Base-by-base conservation (phyloP, 2,797 vertebrate genomes). In the Pseudomugil tenellus region DNA sequence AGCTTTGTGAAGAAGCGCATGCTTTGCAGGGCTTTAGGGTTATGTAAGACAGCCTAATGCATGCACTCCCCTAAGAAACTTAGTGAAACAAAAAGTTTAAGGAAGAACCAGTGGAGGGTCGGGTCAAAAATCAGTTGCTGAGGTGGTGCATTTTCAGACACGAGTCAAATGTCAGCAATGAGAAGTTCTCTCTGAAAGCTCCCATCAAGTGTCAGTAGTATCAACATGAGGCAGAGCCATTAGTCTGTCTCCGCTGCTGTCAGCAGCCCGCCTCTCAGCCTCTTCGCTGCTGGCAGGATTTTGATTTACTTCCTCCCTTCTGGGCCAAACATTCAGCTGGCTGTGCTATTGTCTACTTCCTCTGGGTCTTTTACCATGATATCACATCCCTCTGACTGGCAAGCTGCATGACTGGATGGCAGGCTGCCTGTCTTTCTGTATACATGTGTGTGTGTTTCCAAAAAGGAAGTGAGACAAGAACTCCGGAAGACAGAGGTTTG, bases 291-390 rank as follows among this genome's bases (percentile, higher is more conserved):
- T 84, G 84, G 53, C 84, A 72, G 70, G 67, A 75, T 76, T 88
- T 78, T 55, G 72, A 82, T 82, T 85, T 76, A 25, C 59, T 76
- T 79, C 78, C 84, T 81, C 70, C 72, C 71, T 66, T 65, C 59
- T 73, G 78, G 71, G 80, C 80, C 58, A 13, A 74, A 63, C 77
- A 64, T 84, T 87, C 76, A 37, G 19, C 82, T 80, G 82, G 82
- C 84, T 81, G 67, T 58, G 77, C 86, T 73, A 74, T 86, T 81
- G 87, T 87, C 78, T 76, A 54, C 81, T 83, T 90, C 87, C 85
- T 80, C 63, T 73, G 72, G 69, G 76, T 73, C 69, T 71, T 82
- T 64, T 55, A 67, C 82, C 26, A 70, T 84, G 83, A 80, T 71
- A 79, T 87, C 79, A 80, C 83, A 82, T 76, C 79, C 69, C 37